These are phyloP conservation scores for Schrankia costaestrigalis DNA, from an alignment of 2,888 invertebrate species.

Conservation along the genomic window DNA sequence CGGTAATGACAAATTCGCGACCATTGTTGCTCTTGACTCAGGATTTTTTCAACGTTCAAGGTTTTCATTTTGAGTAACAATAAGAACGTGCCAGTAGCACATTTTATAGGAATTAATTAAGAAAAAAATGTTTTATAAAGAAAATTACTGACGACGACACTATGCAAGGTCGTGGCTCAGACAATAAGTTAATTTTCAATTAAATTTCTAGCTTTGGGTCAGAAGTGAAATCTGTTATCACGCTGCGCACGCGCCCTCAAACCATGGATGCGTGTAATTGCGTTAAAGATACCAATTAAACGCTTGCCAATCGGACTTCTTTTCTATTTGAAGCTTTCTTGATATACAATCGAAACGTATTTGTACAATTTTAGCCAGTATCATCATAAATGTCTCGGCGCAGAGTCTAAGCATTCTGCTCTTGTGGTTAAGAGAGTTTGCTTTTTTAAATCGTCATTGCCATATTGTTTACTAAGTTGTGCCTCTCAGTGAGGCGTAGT, in stretches of 20 bases:
- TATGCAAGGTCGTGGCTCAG: conserved; percentile 45
- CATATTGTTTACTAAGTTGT: no score
- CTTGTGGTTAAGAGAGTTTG: no score
- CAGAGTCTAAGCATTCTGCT: no score
- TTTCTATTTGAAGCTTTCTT: no score
- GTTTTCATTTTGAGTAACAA: conserved; percentile 65
- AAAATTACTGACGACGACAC: conserved; percentile 29
- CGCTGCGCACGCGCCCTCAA: conserved; percentile 57
- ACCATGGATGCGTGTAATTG: conserved; percentile 77
- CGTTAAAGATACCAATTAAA: conserved; percentile 68
- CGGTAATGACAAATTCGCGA: conserved; percentile 71
- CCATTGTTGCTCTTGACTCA: conserved; percentile 64
- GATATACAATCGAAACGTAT: no score
- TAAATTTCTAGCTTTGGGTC: conserved; percentile 62
- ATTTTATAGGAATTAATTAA: conserved; percentile 65
- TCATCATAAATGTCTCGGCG: no score
- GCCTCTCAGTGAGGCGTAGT: no score
- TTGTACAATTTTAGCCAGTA: no score
- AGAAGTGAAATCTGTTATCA: conserved; percentile 70
- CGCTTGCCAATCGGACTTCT: conserved; percentile 56
- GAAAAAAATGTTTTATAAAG: conserved; percentile 46
- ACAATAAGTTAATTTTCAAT: conserved; percentile 61
- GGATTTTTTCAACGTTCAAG: conserved; percentile 66
- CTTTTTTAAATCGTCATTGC: no score
- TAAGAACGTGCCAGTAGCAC: conserved; percentile 67